Conservation (phyloP, 2,797 vertebrate species). For the Coranthus polyacanthus region DNA sequence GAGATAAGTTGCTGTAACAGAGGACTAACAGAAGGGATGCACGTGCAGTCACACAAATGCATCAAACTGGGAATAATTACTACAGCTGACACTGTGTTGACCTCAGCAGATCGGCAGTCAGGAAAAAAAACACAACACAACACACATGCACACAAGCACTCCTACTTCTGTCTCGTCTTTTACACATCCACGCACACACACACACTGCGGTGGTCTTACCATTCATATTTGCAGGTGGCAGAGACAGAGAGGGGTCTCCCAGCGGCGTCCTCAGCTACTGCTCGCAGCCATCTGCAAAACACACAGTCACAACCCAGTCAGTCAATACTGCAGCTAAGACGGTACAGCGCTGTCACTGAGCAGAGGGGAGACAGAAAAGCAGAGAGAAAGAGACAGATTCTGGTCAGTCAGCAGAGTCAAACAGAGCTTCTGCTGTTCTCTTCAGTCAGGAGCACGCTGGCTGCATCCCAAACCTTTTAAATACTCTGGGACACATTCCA, state of each 20-base stretch:
- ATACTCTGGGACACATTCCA: slow-evolving; percentile 64
- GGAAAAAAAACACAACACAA: no score
- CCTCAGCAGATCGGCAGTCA: no score
- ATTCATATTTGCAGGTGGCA: slow-evolving; percentile 78
- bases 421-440: slow-evolving; percentile 80
- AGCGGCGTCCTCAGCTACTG: slow-evolving; percentile 71
- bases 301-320: slow-evolving; percentile 69
- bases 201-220: slow-evolving; percentile 68
- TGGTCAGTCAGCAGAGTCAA: slow-evolving; percentile 78
- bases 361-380: slow-evolving; percentile 16
- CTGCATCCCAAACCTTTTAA: slow-evolving; percentile 69
- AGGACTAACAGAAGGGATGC: neutral
- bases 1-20: neutral
- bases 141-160: slow-evolving; percentile 2
- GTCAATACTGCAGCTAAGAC: slow-evolving; percentile 70
- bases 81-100: slow-evolving; percentile 14
- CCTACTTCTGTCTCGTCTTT: neutral
- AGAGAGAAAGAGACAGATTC: slow-evolving; percentile 49
- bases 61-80: neutral
- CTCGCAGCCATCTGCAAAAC: slow-evolving; percentile 77
- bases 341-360: slow-evolving; percentile 54
- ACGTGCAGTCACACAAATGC: neutral
- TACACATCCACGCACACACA: slow-evolving; percentile 18
- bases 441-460: slow-evolving; percentile 61
- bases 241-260: slow-evolving; percentile 57